Evolutionary conservation across 1,140 invertebrate genomes (phyloP).

Genomic region (Nasonia giraulti): DNA sequence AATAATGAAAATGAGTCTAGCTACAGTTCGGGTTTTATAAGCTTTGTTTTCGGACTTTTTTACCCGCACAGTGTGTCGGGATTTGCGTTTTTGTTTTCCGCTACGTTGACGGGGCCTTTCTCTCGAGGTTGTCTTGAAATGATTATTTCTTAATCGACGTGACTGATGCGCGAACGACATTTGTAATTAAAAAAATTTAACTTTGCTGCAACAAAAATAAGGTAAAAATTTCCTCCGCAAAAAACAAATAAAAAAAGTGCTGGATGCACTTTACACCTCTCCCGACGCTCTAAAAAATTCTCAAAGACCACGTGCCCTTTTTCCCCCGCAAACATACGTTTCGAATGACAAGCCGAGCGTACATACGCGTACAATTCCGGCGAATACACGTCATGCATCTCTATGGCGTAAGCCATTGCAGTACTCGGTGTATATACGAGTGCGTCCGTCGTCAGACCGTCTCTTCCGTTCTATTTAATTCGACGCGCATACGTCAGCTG

Average conservation of each 20-base stretch:
- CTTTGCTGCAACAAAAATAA: no score
- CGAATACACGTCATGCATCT: neutral
- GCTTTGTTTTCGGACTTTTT: neutral
- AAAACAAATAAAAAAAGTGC: no score
- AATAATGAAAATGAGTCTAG: slow-evolving; percentile 4
- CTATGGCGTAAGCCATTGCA: neutral
- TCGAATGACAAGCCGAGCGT: neutral
- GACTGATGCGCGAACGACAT: no score
- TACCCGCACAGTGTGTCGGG: neutral
- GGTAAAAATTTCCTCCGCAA: no score
- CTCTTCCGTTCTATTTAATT: slow-evolving; percentile 36
- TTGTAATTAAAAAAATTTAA: no score
- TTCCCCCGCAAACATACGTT: neutral
- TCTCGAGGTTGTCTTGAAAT: no score
- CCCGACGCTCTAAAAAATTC: no score
- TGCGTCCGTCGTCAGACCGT: neutral
- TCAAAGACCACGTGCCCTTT: no score
- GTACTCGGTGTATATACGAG: slow-evolving; percentile 6
- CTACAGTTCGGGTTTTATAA: neutral
- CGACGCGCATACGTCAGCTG: neutral
- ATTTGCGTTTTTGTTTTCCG: neutral
- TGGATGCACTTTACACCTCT: no score
- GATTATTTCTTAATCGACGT: no score
- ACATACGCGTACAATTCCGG: neutral
- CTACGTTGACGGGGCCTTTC: no score